These are phyloP conservation scores for Priocnemis perturbator DNA, from an alignment of 2,888 invertebrate genomes.

Conservation along the genomic window DNA sequence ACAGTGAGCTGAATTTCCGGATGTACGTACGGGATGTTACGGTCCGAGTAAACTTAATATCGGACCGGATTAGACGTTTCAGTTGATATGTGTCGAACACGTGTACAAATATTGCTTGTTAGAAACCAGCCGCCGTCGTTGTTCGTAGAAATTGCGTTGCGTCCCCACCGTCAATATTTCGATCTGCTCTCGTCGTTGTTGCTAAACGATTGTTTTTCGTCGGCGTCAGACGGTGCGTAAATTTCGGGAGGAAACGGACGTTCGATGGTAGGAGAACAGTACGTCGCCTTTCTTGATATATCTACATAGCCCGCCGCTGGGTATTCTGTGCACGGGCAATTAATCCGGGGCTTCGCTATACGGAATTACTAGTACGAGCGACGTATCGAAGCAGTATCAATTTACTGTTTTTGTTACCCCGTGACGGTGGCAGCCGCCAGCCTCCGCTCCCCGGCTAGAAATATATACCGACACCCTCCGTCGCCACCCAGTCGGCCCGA, in stretches of 20 bases:
- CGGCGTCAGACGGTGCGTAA: slow-evolving; percentile 1
- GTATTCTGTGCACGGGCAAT: slow-evolving; percentile 31
- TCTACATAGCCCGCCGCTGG: slow-evolving; percentile 4
- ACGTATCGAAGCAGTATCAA: slow-evolving; percentile 16
- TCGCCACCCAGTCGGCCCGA: slow-evolving; percentile 17
- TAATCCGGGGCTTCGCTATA: slow-evolving; percentile 29
- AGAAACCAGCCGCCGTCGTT: too few relatives aligned
- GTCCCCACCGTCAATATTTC: too few relatives aligned
- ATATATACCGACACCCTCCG: neutral
- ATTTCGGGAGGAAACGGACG: neutral
- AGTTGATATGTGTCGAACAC: too few relatives aligned
- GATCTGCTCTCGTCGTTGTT: too few relatives aligned
- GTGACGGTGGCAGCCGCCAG: neutral
- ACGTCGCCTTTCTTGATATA: slow-evolving; percentile 9
- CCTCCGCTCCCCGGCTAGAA: slow-evolving; percentile 2
- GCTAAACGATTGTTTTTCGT: neutral
- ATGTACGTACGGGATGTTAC: too few relatives aligned
- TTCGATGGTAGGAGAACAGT: neutral
- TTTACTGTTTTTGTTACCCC: slow-evolving; percentile 35
- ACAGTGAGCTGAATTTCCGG: too few relatives aligned
- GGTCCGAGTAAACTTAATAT: too few relatives aligned
- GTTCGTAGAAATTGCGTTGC: too few relatives aligned
- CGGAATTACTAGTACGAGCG: slow-evolving; percentile 16
- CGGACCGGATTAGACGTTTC: too few relatives aligned
- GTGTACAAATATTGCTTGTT: too few relatives aligned